Base-by-base conservation (phyloP, 2,797 vertebrate genomes). In the Malurus splendens region DNA sequence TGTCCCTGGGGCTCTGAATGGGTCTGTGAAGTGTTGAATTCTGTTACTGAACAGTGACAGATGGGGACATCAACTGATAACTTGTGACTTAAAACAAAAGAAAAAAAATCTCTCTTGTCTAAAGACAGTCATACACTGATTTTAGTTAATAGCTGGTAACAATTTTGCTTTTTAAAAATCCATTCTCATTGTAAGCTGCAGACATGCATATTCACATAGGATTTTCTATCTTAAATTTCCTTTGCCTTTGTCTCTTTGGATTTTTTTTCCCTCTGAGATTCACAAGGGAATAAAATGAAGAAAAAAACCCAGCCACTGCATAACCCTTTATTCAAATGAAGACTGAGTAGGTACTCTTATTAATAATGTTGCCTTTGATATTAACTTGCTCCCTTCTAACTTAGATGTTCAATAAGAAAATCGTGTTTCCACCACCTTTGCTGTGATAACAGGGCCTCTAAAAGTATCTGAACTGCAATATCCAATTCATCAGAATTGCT, bases 301-400 rank as follows among this genome's bases (percentile, higher is more conserved):
- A 56, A 88, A 75, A 76, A 82, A 51, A 2, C 0, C 7, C 38
- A 74, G 27, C 20, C 17, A 28, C 52, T 79, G 51, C n/a, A 60
- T 10, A 90, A 67, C 59, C 36, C 52, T 90, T 81, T 65, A 92
- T 89, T 93, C 71, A 89, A 92, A 90, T 75, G 73, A 89, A 79
- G 80, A 38, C 33, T 59, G 36, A 87, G 67, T 33, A 86, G 92
- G 67, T 70, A 92, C 86, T 51, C 36, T 64, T 60, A 87, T 90
- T 84, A 89, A 92, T 70, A 90, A 92, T 39, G 60, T 36, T 82
- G 54, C 8, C 67, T 92, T 93, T 91, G 87, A 79, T 95, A 93
- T 38, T 42, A 79, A 47, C 71, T 80, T 0, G 0, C 22, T 91
- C 33, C 41, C 55, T 57, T 71, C 62, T 73, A 87, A 89, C 62